Conservation (phyloP, 2,888 invertebrate species). For the Amiota communis region DNA sequence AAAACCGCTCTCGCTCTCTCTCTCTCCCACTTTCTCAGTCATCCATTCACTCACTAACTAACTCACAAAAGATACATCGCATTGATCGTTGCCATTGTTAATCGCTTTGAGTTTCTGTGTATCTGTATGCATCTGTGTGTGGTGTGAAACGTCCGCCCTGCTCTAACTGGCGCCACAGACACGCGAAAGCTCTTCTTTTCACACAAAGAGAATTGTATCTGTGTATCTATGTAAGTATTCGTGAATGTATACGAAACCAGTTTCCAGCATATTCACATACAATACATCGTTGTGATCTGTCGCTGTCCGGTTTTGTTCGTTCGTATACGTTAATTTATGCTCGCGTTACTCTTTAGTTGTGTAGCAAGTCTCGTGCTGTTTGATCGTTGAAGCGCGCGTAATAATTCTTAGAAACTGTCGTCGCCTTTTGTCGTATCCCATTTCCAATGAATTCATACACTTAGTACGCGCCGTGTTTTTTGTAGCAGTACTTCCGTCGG, state of each 20-base stretch:
- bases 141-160: conserved; percentile 28
- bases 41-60: neutral
- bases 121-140: conserved; percentile 38
- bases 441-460: conserved; percentile 30
- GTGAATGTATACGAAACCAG: conserved; percentile 55
- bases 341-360: conserved; percentile 68
- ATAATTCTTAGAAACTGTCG: conserved; percentile 52
- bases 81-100: conserved; percentile 71
- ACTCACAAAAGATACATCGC: neutral
- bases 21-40: conserved; percentile 19
- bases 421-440: conserved; percentile 39
- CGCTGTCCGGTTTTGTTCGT: conserved; percentile 50
- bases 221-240: conserved; percentile 26
- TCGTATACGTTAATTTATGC: conserved; percentile 69
- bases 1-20: conserved; percentile 31
- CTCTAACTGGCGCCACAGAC: conserved; percentile 53
- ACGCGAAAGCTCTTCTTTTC: conserved; percentile 30
- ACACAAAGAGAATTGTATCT: conserved; percentile 39
- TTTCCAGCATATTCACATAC: conserved; percentile 42
- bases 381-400: conserved; percentile 64
- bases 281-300: conserved; percentile 49
- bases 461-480: conserved; percentile 36
- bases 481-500: conserved; percentile 58
- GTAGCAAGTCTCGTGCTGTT: conserved; percentile 70
- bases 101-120: neutral